phyloP scores from a whole-genome alignment of 2,797 vertebrate species.

The Decapterus maruadsi region DNA sequence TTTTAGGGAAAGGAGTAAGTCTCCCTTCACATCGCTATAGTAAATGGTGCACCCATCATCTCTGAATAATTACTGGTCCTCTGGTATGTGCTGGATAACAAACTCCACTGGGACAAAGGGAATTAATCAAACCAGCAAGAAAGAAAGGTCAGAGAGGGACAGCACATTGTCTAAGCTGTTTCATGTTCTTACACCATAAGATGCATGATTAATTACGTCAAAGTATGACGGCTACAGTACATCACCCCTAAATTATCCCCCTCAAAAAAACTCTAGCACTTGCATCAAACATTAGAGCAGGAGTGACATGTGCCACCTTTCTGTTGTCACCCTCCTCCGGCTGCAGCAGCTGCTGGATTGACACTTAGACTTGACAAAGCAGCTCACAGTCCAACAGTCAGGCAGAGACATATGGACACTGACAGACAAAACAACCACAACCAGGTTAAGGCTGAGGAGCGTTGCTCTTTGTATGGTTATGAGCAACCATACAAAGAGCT shows the following conservation, averaged over 20 bases:
- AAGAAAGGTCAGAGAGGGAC: slow-evolving; percentile 12
- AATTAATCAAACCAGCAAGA: slow-evolving; percentile 44
- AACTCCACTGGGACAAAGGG: slow-evolving; percentile 41
- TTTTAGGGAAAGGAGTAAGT: slow-evolving; percentile 44
- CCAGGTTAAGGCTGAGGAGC: background rate
- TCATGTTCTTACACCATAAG: background rate
- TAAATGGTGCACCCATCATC: slow-evolving; percentile 48
- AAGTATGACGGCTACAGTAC: background rate
- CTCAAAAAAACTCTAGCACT: background rate
- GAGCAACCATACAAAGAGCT: no score
- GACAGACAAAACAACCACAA: slow-evolving; percentile 11
- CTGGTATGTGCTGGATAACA: slow-evolving; percentile 43
- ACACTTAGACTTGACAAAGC: slow-evolving; percentile 18
- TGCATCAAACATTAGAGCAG: background rate
- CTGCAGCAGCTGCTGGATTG: slow-evolving; percentile 17
- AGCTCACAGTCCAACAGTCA: background rate
- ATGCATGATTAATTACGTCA: background rate
- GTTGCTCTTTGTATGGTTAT: background rate
- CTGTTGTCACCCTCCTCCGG: background rate
- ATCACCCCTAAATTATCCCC: background rate
- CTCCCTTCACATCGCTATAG: slow-evolving; percentile 22
- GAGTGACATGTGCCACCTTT: slow-evolving; percentile 20
- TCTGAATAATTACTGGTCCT: slow-evolving; percentile 57
- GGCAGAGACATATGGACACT: background rate
- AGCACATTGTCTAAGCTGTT: background rate